A percentile compares a stretch with the other conserved stretches of the same genome.
Evolutionary conservation across 2,888 invertebrate genomes (phyloP).

Genomic region (Mellilla xanthometata): DNA sequence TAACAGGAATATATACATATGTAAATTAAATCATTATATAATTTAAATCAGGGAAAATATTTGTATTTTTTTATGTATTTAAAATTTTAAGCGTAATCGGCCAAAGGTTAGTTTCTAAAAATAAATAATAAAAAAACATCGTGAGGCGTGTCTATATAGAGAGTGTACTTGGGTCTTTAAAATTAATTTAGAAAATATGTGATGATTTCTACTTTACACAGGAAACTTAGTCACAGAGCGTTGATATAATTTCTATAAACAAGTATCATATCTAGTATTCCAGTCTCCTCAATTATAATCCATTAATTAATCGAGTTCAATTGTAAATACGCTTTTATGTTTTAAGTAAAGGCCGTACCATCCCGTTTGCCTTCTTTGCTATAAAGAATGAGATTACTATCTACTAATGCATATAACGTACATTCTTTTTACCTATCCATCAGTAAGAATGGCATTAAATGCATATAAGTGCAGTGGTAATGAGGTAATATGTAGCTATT

Average conservation of each 20-base stretch:
- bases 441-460: constrained; percentile 9
- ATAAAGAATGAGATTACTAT: constrained; percentile 11
- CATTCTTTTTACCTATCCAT: constrained; percentile 11
- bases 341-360: constrained; percentile 1
- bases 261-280: too few species aligned
- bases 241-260: neutral
- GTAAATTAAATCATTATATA: too few species aligned
- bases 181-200: too few species aligned
- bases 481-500: constrained; percentile 16
- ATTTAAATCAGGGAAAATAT: too few species aligned
- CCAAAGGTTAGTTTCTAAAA: too few species aligned
- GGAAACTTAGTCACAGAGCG: neutral
- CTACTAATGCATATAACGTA: constrained; percentile 3
- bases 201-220: too few species aligned
- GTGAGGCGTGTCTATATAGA: too few species aligned
- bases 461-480: constrained; percentile 10
- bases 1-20: too few species aligned
- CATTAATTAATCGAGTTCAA: constrained; percentile 4
- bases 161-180: too few species aligned
- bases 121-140: too few species aligned
- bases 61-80: too few species aligned
- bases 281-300: neutral
- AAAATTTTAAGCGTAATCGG: too few species aligned
- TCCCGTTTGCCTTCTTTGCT: constrained; percentile 20
- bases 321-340: constrained; percentile 11